Evolutionary conservation across 2,888 invertebrate species (phyloP), one percentile per base, ranked within the genome.

Genomic region (Xestia c-nigrum): DNA sequence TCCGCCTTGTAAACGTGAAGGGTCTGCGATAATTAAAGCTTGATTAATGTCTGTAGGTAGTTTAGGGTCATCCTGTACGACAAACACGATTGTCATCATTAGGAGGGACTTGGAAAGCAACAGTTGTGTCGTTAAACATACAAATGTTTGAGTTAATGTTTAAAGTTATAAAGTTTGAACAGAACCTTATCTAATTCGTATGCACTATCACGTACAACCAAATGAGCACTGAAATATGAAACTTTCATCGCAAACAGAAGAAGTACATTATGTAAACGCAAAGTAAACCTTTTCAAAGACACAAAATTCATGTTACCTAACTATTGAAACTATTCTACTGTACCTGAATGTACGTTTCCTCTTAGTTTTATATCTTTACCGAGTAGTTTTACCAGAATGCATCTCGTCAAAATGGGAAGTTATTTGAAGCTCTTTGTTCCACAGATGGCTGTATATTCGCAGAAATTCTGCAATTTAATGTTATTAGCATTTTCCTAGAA

Each of bases 1-100:
- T 91, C 90, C 90, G 87, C 78, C 83, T 83, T 85, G 85, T 79
- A 88, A 88, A 86, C 84, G 87, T 80, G 86, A 88, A 90, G 87
- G 89, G 85, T 74, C 79, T 80, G 77, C 81, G 87, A 88, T 90
- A 87, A 84, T 90, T 90, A 90, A 88, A 89, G 85, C 80, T 84
- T 88, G 90, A 90, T 90, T 90, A 88, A 90, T 90, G 85, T 79
- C 71, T 82, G 43, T 76, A 73, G 55, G 76, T 83, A 76, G 64
- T 82, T 85, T 73, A 77, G 67, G 79, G 83, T 85, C 76, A 81
- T 82, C 80, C 83, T 79, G 72, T 76, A 76, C 69, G 64, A 78
- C 84, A 76, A 73, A 85, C 72, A 76, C 78, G 66, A 84, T 78
- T 86, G 81, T 79, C 76, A 76, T 85, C 75, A 78, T 83, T 82